phyloP scores from a whole-genome alignment of 1,140 invertebrate species.

The Leguminivora glycinivorella region DNA sequence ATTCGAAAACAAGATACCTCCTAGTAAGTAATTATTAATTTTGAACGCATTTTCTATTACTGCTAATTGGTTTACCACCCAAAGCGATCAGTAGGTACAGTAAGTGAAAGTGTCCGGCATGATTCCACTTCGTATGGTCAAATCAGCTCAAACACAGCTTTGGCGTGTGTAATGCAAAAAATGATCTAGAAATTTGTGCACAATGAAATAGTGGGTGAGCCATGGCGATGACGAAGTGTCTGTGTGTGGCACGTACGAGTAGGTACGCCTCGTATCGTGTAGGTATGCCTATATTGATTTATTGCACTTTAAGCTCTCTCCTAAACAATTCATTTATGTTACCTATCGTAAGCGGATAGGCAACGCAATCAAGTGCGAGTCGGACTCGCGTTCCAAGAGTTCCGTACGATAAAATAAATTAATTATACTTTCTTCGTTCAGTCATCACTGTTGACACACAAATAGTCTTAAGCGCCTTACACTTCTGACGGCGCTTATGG shows the following conservation, averaged over 20 bases:
- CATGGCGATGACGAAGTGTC: neutral
- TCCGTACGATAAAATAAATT: too few species aligned
- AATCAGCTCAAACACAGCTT: slow-evolving; percentile 17
- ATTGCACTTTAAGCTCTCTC: neutral
- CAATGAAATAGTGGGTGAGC: slow-evolving; percentile 21
- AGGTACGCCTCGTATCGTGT: neutral
- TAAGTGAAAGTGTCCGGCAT: slow-evolving; percentile 26
- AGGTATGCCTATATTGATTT: slow-evolving; percentile 1
- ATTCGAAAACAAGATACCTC: too few species aligned
- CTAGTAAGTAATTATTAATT: slow-evolving; percentile 13
- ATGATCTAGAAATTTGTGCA: slow-evolving; percentile 24
- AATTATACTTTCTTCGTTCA: too few species aligned
- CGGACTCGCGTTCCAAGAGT: too few species aligned
- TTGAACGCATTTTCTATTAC: slow-evolving; percentile 15
- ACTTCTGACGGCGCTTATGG: too few species aligned
- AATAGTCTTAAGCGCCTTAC: too few species aligned
- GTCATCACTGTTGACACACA: too few species aligned
- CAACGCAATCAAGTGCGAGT: too few species aligned
- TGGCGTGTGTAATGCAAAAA: slow-evolving; percentile 22
- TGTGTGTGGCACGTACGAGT: neutral
- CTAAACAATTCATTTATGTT: too few species aligned
- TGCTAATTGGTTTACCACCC: slow-evolving; percentile 25
- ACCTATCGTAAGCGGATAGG: too few species aligned
- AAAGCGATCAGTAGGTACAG: slow-evolving; percentile 28
- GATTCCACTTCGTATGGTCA: slow-evolving; percentile 8